These are phyloP conservation scores for Pristionchus exspectatus DNA, from an alignment of 2,888 invertebrate genomes.

Conservation along the genomic window DNA sequence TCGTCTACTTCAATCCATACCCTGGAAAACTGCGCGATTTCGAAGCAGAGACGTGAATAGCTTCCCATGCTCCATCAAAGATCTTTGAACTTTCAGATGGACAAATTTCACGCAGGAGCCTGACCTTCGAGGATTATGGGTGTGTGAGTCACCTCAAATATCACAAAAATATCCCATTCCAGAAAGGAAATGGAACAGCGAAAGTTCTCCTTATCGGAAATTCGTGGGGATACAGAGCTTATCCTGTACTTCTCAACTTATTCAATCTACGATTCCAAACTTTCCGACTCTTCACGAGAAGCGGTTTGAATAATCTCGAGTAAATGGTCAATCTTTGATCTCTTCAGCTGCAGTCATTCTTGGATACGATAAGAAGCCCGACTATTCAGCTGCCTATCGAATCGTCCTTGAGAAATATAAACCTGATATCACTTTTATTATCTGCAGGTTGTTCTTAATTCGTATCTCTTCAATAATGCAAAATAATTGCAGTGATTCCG, in stretches of 20 bases:
- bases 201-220: conserved; percentile 50
- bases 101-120: conserved; percentile 17
- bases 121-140: not conserved
- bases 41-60: not conserved
- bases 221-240: conserved; percentile 50
- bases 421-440: conserved; percentile 30
- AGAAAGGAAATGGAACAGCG: conserved; percentile 49
- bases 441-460: not conserved
- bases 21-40: not conserved
- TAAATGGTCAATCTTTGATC: not conserved
- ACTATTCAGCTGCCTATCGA: not conserved
- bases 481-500: not conserved
- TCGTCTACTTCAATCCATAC: conserved; percentile 29
- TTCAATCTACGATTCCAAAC: conserved; percentile 4
- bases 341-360: conserved; percentile 1
- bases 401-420: not conserved
- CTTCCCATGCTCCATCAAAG: no score
- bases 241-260: conserved; percentile 20
- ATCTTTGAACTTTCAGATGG: not conserved
- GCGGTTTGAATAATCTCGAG: not conserved
- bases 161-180: not conserved
- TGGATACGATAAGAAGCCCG: conserved; percentile 17
- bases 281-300: conserved; percentile 30
- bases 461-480: not conserved
- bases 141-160: not conserved